Evolutionary conservation across 2,888 invertebrate genomes (phyloP), one percentile per base, ranked within the genome.

Genomic region (Phania funesta): DNA sequence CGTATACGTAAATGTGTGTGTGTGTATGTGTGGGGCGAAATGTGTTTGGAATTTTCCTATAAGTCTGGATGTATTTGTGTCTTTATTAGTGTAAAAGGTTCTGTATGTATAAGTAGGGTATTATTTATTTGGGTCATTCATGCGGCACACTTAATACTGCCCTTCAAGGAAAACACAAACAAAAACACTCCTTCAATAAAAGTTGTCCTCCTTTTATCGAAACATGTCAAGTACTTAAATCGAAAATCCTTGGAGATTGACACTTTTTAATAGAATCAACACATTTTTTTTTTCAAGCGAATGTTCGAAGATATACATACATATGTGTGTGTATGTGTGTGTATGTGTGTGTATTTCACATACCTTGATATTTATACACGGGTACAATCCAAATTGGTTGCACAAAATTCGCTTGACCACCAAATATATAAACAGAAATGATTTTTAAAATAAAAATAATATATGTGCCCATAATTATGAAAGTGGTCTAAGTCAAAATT

Each of bases 201-300:
- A 22, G 7, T 54, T 16, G 54, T 20, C 18, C 2, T 35, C 22
- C n/a, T 48, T 7, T 20, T 44, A 35, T 9, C 26, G 13, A 3
- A 48, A 20, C 26, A 60, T 58, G 29, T 50, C 29, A 75, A 50
- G 7, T 50, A 44, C 7, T 58, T 67, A 5, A 22, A 58, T 16
- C 22, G 26, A 62, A 74, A 64, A 48, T 73, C 76, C 67, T 71
- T 67, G 81, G 76, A 54, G 71, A 73, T 48, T 67, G 32, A 26
- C 52, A 48, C 46, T 9, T 32, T 64, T 22, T 24, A 44, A 7
- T 41, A 20, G 50, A 60, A 16, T 13, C 0, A 6, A 26, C n/a
- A 48, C 18, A 26, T n/a, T 38, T 20, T 22, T 44, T 44, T 11
- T 32, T 2, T 32, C 32, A n/a, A 13, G 6, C 38, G 48, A 18